Base-by-base conservation (phyloP, 2,113 vertebrate species). In the Colaptes auratus region DNA sequence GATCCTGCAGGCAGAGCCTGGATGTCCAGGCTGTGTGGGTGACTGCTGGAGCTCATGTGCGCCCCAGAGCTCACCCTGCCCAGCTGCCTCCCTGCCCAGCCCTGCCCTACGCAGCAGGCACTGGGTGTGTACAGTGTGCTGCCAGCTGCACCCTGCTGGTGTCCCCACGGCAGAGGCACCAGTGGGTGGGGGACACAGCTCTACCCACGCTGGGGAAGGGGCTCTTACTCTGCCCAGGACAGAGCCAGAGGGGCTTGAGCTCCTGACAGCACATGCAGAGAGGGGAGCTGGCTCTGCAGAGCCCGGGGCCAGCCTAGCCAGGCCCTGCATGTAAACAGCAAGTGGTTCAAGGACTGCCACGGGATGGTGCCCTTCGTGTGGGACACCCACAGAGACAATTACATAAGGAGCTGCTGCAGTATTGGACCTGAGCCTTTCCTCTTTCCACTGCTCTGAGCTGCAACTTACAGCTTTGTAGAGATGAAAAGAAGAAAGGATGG, bases 61-160 rank as follows among this genome's bases (percentile, higher is more conserved):
- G 19, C 84, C 50, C 77, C 20, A 28, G 36, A 69, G 42, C 35
- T 67, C 59, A 60, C 36, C 31, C 59, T 12, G 9, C 16, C 17
- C 3, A 1, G 6, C 58, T 84, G 15, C 12, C 31, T 31, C 12
- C 31, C 6, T 1, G 6, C 48, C 56, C 65, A 74, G 46, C 42
- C 56, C 44, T 84, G 52, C 31, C 64, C 69, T 91, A 89, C 0
- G 0, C 19, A 39, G 36, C 23, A 0, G 2, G 64, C 76, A 52
- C 70, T 1, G 6, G 5, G 42, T 8, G 33, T 53, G 11, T 89
- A 83, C 46, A 2, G 31, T 5, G 9, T 11, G 13, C 66, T 59
- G 61, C 74, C 7, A 4, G 42, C n/a, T 0, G 0, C 1, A 5
- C 53, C 48, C 80, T 50, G 36, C 59, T 63, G 1, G 0, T 52